These are phyloP conservation scores for Drosophila incognita DNA, from an alignment of 2,888 invertebrate genomes.

Conservation along the genomic window DNA sequence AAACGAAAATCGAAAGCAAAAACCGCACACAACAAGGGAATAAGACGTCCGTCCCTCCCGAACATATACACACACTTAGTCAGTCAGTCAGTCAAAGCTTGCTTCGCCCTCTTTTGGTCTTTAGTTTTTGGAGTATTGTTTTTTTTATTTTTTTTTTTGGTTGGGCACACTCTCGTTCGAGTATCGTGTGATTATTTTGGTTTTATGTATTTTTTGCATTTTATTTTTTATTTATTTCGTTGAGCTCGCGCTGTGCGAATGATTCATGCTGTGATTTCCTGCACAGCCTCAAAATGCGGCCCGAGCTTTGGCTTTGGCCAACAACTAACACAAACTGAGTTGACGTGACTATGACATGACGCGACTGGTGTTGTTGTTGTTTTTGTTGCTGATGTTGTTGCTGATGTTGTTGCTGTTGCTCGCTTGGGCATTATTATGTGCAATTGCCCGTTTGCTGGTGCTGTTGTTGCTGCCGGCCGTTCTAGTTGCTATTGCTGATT, in stretches of 20 bases:
- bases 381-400: constrained; percentile 28
- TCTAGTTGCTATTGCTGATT: constrained; percentile 78
- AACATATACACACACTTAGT: constrained; percentile 29
- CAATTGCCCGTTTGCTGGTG: constrained; percentile 70
- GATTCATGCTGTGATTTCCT: constrained; percentile 83
- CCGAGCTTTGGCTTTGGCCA: constrained; percentile 57
- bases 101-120: constrained; percentile 57
- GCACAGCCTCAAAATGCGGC: constrained; percentile 70
- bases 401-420: constrained; percentile 61
- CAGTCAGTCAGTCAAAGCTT: constrained; percentile 65
- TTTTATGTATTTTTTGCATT: constrained; percentile 36
- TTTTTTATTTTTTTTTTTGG: constrained; percentile 3
- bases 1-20: constrained; percentile 52
- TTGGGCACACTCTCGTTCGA: constrained; percentile 60
- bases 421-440: constrained; percentile 77
- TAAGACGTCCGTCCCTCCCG: constrained; percentile 11
- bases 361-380: constrained; percentile 58
- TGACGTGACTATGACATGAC: constrained; percentile 83
- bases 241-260: constrained; percentile 63
- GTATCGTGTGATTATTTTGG: constrained; percentile 75
- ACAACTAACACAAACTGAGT: constrained; percentile 64
- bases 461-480: constrained; percentile 69
- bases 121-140: constrained; percentile 20
- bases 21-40: constrained; percentile 27
- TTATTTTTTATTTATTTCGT: constrained; percentile 30